phyloP scores from a whole-genome alignment of 2,888 invertebrate species.

The Gari tellinella region DNA sequence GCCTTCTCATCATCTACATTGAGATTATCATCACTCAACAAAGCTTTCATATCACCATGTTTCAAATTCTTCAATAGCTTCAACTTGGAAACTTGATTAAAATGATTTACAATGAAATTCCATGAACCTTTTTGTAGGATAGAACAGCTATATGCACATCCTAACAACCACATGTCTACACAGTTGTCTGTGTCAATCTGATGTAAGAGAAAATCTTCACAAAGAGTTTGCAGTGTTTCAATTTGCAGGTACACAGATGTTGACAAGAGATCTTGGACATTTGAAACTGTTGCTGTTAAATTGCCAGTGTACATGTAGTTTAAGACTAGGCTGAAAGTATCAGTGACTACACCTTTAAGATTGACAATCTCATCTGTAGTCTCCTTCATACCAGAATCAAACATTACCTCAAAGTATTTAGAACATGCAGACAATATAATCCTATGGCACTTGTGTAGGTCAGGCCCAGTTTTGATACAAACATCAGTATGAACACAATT shows the following conservation, averaged over 20 bases:
- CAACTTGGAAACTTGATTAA: conserved; percentile 46
- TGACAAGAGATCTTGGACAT: conserved; percentile 56
- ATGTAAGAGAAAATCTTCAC: conserved; percentile 90
- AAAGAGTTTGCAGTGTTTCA: conserved; percentile 86
- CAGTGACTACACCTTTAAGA: conserved; percentile 52
- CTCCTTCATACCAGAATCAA: conserved; percentile 65
- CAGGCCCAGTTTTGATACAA: conserved; percentile 38
- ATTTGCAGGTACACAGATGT: conserved; percentile 62
- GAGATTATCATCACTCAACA: conserved; percentile 88
- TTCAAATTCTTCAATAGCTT: conserved; percentile 28
- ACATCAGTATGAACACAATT: conserved; percentile 40
- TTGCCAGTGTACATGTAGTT: conserved; percentile 57
- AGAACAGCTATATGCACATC: conserved; percentile 90
- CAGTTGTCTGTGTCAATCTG: conserved; percentile 91
- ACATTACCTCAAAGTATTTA: conserved; percentile 62
- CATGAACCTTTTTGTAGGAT: conserved; percentile 90
- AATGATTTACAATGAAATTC: conserved; percentile 87
- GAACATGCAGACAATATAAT: conserved; percentile 57
- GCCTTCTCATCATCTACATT: conserved; percentile 94
- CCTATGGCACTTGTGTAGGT: conserved; percentile 61
- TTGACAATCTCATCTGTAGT: conserved; percentile 33
- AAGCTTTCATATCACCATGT: conserved; percentile 8
- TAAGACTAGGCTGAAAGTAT: conserved; percentile 43
- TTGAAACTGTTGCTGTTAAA: conserved; percentile 30
- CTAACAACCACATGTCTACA: conserved; percentile 92